Percentiles rank a stretch among this genome's conserved stretches.
Evolutionary conservation across 2,888 invertebrate species (phyloP).

Genomic region (Marronus borbonicus): DNA sequence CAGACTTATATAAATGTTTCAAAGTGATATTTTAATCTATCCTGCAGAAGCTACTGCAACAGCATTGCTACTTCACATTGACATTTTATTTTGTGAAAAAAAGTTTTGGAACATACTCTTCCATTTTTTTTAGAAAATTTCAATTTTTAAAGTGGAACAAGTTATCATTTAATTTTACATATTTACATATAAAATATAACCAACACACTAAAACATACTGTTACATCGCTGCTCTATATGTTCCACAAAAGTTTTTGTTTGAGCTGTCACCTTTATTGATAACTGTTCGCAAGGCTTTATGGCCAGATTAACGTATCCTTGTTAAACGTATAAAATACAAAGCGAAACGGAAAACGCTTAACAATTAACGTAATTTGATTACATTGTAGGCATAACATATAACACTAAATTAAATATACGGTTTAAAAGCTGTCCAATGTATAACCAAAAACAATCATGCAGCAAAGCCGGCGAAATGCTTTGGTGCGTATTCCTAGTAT

Average conservation of each 20-base stretch:
- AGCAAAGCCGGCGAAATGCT: neutral
- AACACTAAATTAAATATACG: neutral
- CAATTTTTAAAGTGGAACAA: no score
- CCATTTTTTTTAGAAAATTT: no score
- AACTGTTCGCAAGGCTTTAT: neutral
- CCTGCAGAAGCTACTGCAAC: no score
- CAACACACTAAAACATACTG: neutral
- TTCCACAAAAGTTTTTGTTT: neutral
- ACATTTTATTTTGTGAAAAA: no score
- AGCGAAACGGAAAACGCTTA: no score
- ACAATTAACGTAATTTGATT: neutral
- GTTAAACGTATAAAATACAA: neutral
- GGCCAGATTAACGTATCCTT: neutral
- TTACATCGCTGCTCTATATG: neutral
- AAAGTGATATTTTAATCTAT: no score
- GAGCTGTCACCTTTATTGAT: no score
- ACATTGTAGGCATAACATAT: neutral
- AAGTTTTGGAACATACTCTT: no score
- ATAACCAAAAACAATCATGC: neutral
- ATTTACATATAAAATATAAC: no score
- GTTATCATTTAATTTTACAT: no score
- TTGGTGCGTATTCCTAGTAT: constrained; percentile 7
- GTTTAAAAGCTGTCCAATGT: neutral
- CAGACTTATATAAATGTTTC: no score
- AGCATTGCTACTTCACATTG: no score